Evolutionary conservation across 2,888 invertebrate species (phyloP).

Genomic region (Tinea pellionella): DNA sequence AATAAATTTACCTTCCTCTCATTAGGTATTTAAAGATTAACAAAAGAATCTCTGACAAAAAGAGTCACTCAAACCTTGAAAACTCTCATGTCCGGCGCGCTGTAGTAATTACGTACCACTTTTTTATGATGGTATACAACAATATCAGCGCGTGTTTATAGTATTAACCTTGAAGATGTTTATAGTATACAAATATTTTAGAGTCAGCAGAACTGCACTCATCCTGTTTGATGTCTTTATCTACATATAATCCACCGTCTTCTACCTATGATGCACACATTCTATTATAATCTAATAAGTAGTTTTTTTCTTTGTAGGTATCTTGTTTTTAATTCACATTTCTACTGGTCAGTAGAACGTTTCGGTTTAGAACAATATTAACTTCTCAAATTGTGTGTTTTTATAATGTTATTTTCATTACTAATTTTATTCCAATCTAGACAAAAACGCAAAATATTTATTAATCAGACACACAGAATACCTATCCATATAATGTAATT

Average conservation of each 20-base stretch:
- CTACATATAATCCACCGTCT: background rate
- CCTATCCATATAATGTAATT: too few species aligned
- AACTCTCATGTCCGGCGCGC: background rate
- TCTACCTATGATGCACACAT: too few species aligned
- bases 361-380: too few species aligned
- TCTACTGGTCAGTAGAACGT: too few species aligned
- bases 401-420: too few species aligned
- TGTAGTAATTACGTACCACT: background rate
- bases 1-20: background rate
- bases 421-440: too few species aligned
- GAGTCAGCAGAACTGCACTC: background rate
- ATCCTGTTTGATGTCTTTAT: background rate
- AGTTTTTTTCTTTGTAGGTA: too few species aligned
- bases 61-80: background rate
- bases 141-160: background rate
- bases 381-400: too few species aligned
- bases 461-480: too few species aligned
- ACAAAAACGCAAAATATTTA: too few species aligned
- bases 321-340: too few species aligned
- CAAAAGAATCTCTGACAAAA: background rate
- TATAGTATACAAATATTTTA: background rate
- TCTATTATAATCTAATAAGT: too few species aligned
- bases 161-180: conserved; percentile 5
- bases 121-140: background rate
- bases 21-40: background rate